These are phyloP conservation scores for Melipona bicolor DNA, from an alignment of 2,888 invertebrate species.

Conservation along the genomic window DNA sequence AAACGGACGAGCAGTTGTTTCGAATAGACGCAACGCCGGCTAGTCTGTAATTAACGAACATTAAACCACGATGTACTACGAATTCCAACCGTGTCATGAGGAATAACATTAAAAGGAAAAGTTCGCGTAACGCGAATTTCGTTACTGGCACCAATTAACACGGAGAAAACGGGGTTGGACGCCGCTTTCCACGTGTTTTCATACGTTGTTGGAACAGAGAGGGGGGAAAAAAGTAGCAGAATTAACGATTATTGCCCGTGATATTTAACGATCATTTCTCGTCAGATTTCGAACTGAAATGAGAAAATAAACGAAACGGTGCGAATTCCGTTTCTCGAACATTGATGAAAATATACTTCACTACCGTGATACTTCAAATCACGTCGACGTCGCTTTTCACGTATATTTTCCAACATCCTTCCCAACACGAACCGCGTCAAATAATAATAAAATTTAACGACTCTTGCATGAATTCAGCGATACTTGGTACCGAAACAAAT, in stretches of 20 bases:
- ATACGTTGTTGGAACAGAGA: not conserved
- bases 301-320: not conserved
- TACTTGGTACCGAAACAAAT: not conserved
- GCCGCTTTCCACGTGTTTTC: constrained; percentile 31
- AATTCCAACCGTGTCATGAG: not conserved
- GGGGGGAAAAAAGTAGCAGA: constrained; percentile 5
- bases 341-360: not conserved
- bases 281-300: not conserved
- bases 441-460: no score
- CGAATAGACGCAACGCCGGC: not conserved
- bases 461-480: no score
- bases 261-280: not conserved
- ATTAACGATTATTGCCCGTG: not conserved
- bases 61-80: not conserved
- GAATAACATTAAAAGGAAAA: constrained; percentile 12
- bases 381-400: no score
- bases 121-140: constrained; percentile 8
- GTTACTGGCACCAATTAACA: constrained; percentile 14
- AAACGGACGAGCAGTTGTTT: not conserved
- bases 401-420: no score
- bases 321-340: not conserved
- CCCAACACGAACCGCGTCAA: no score
- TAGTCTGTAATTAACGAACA: not conserved
- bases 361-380: not conserved
- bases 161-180: constrained; percentile 6